Conservation (phyloP, 2,113 vertebrate species). For the Rhinolophus sinicus region DNA sequence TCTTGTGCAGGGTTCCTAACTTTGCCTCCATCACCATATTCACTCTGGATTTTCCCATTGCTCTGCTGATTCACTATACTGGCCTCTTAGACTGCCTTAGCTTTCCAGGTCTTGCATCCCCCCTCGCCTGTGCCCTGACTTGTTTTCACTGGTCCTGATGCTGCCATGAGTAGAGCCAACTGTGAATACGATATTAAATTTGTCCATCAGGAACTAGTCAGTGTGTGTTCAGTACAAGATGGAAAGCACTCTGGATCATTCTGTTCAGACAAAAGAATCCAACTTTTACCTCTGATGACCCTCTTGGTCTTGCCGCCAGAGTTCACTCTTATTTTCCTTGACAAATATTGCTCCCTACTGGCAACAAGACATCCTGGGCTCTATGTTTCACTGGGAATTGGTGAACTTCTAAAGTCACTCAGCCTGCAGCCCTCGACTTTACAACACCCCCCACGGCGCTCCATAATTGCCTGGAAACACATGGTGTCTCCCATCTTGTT, state of each 20-base stretch:
- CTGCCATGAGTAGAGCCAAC: background rate
- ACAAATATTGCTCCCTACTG: background rate
- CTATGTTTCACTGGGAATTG: background rate
- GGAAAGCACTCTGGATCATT: background rate
- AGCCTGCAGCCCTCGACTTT: background rate
- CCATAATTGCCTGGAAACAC: slow-evolving; percentile 30
- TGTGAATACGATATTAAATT: background rate
- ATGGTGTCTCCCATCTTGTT: background rate
- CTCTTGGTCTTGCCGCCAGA: background rate
- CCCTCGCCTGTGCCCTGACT: rapidly evolving
- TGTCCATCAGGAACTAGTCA: background rate
- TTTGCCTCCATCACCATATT: background rate
- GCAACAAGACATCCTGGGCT: background rate
- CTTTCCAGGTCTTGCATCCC: background rate
- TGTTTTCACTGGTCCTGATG: background rate
- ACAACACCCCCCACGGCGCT: background rate
- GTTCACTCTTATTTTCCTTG: slow-evolving; percentile 26
- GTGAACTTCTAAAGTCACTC: slow-evolving; percentile 21
- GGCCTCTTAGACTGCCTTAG: too few relatives aligned
- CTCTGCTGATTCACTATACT: background rate
- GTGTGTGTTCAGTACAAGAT: background rate
- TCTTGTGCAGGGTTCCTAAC: background rate
- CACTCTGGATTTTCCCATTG: background rate
- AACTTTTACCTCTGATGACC: background rate
- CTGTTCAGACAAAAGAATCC: background rate